A percentile compares a stretch with the other conserved stretches of the same genome.
These are phyloP conservation scores for Notothenia coriiceps DNA, from an alignment of 2,113 vertebrate genomes.

Conservation along the genomic window DNA sequence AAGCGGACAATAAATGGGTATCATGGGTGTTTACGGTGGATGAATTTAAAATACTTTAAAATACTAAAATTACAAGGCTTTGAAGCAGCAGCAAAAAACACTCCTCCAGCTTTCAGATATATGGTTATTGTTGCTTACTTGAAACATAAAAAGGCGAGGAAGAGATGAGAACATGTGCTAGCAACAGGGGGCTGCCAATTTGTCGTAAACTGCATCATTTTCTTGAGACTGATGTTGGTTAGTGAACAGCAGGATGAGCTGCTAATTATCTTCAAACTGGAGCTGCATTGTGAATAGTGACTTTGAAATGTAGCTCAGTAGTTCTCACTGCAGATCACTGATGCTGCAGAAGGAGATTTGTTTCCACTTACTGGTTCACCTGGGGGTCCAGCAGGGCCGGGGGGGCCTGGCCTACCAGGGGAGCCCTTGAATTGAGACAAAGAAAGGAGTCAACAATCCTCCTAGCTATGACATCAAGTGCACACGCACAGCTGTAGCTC, in stretches of 20 bases:
- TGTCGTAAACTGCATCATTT: constrained; percentile 37
- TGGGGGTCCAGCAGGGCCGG: constrained; percentile 92
- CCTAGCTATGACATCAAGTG: constrained; percentile 35
- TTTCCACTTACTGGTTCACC: constrained; percentile 92
- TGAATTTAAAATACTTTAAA: constrained; percentile 34
- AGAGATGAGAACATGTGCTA: constrained; percentile 33
- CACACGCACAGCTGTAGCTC: constrained; percentile 32
- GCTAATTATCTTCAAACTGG: constrained; percentile 40
- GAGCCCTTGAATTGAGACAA: constrained; percentile 87
- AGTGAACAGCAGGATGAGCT: constrained; percentile 21
- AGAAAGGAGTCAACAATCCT: constrained; percentile 57
- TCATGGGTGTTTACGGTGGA: constrained; percentile 24
- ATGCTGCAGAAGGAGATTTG: constrained; percentile 30
- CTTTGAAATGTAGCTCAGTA: constrained; percentile 21
- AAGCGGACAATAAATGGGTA: constrained; percentile 25
- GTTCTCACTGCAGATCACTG: constrained; percentile 17
- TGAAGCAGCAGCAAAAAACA: constrained; percentile 24
- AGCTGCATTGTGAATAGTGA: constrained; percentile 30
- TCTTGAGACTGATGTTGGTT: constrained; percentile 39
- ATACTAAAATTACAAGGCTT: constrained; percentile 25
- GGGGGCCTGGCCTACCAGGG: constrained; percentile 91
- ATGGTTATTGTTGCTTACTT: constrained; percentile 23
- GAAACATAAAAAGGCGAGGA: constrained; percentile 37
- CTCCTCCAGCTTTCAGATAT: constrained; percentile 15
- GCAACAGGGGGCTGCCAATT: constrained; percentile 52